phyloP scores from a whole-genome alignment of 2,113 vertebrate species.

The Chaetorhynchus papuensis region DNA sequence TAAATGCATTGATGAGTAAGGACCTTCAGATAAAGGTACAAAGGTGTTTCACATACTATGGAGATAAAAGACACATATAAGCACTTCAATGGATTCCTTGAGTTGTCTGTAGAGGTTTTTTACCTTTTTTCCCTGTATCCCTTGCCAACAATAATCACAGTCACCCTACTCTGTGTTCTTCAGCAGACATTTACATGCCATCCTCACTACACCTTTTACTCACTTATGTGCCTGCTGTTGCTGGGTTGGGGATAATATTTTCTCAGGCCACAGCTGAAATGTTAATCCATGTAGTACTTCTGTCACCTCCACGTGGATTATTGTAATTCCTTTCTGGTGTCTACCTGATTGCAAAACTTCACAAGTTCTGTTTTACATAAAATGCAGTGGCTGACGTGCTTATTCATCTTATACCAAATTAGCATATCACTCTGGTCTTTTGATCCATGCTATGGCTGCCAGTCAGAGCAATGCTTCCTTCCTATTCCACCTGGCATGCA shows the following conservation, averaged over 20 bases:
- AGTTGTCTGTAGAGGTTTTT: background rate
- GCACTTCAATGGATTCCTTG: background rate
- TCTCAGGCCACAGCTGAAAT: constrained; percentile 10
- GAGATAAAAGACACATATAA: background rate
- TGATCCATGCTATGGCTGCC: constrained; percentile 39
- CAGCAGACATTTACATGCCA: background rate
- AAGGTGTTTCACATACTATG: background rate
- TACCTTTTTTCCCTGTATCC: background rate
- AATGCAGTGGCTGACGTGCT: constrained; percentile 1
- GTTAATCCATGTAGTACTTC: constrained; percentile 35
- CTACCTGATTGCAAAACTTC: constrained; percentile 54
- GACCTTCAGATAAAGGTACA: background rate
- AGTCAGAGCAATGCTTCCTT: background rate
- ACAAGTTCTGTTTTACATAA: constrained; percentile 47
- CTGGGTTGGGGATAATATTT: constrained; percentile 12
- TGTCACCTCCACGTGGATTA: constrained; percentile 51
- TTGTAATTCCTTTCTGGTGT: constrained; percentile 48
- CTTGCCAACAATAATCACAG: background rate
- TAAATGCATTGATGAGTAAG: background rate
- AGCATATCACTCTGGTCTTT: constrained; percentile 44
- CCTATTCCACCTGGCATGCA: background rate
- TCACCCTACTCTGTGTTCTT: background rate
- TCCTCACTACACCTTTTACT: background rate
- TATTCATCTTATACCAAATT: constrained; percentile 56
- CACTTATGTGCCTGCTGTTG: background rate